Evolutionary conservation across 2,888 invertebrate species (phyloP).

Genomic region (Brenthis hecate): DNA sequence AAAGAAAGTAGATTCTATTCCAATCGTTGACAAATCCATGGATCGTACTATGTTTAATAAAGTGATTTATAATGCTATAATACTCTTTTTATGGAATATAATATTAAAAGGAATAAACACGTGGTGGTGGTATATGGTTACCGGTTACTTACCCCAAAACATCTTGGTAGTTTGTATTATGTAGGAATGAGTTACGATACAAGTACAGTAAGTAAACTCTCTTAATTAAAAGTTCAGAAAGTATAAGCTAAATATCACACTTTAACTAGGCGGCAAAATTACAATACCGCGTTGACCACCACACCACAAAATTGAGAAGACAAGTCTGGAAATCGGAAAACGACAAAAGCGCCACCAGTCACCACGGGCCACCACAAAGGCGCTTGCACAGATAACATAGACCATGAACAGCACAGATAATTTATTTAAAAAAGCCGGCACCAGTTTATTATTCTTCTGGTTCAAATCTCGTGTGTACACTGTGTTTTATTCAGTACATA

Average conservation of each 20-base stretch:
- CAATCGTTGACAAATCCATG: neutral
- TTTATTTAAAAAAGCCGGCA: no score
- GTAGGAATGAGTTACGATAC: neutral
- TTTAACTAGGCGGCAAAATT: slow-evolving; percentile 21
- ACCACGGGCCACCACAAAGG: neutral
- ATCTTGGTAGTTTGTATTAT: slow-evolving; percentile 53
- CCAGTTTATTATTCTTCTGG: no score
- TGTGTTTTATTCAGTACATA: no score
- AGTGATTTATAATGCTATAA: neutral
- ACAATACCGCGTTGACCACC: slow-evolving; percentile 24
- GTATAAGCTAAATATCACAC: slow-evolving; percentile 1
- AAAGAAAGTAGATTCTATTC: neutral
- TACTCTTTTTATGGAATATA: neutral
- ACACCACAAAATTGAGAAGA: slow-evolving; percentile 22
- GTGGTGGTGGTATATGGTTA: slow-evolving; percentile 69
- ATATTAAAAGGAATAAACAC: slow-evolving; percentile 49
- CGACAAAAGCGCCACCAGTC: slow-evolving; percentile 8
- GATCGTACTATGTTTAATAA: neutral
- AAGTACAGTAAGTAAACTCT: neutral
- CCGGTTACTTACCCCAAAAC: slow-evolving; percentile 77
- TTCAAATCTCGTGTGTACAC: no score
- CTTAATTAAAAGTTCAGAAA: neutral
- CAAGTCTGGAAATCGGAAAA: neutral
- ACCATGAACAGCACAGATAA: neutral
- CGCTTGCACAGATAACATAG: neutral